phyloP scores from a whole-genome alignment of 2,113 vertebrate genomes.

The Malaclemys terrapin region DNA sequence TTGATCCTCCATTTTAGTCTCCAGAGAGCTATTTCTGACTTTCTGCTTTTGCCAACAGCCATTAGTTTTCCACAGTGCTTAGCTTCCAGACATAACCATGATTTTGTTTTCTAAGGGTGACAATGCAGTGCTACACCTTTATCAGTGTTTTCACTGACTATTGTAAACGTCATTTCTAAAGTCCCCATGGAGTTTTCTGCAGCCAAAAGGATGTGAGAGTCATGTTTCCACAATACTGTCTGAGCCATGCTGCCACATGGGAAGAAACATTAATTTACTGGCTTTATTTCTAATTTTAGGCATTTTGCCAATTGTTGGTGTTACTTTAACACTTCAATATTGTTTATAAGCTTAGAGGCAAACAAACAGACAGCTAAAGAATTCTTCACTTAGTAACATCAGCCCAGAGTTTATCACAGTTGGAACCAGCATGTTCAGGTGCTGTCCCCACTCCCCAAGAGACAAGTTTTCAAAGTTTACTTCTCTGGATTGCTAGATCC shows the following conservation, averaged over 20 bases:
- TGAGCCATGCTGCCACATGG: background rate
- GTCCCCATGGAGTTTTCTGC: background rate
- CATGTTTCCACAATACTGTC: background rate
- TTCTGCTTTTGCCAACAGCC: background rate
- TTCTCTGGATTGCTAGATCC: slow-evolving; percentile 40
- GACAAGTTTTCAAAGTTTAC: slow-evolving; percentile 57
- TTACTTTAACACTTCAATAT: slow-evolving; percentile 10
- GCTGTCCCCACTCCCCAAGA: background rate
- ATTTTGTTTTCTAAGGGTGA: slow-evolving; percentile 27
- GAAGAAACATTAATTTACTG: slow-evolving; percentile 53
- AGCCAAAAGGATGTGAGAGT: background rate
- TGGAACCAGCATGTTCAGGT: background rate
- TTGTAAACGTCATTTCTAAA: slow-evolving; percentile 29
- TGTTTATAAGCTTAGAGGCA: slow-evolving; percentile 1
- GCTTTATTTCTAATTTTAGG: slow-evolving; percentile 41
- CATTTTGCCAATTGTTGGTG: slow-evolving; percentile 41
- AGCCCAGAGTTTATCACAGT: background rate
- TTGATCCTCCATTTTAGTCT: background rate
- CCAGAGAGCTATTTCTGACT: background rate
- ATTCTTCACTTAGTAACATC: background rate
- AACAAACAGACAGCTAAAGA: background rate
- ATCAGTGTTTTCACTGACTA: background rate
- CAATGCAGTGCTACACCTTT: background rate
- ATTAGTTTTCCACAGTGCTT: background rate
- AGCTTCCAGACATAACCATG: background rate